A percentile compares a stretch with the other conserved stretches of the same genome.
phyloP scores from a whole-genome alignment of 2,113 vertebrate species.

The Neolamprologus caudopunctatus region DNA sequence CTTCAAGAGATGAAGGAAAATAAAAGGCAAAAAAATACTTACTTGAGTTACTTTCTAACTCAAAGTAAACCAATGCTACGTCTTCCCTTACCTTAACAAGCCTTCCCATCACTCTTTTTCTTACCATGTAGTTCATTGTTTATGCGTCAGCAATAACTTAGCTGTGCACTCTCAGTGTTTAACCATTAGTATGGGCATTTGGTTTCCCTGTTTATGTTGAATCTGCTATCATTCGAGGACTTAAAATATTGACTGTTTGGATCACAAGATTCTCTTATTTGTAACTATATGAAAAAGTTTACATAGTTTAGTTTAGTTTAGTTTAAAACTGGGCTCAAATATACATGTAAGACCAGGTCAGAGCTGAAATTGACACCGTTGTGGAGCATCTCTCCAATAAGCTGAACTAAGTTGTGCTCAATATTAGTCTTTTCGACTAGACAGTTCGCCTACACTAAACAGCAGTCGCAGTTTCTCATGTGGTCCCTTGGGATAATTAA shows the following conservation, averaged over 20 bases:
- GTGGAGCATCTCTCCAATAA: background rate
- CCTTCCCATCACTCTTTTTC: slow-evolving; percentile 15
- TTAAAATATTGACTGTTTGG: background rate
- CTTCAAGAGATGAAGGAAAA: background rate
- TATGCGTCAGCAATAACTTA: background rate
- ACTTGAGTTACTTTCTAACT: background rate
- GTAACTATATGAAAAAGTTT: background rate
- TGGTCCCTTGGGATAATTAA: background rate
- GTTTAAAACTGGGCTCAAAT: background rate
- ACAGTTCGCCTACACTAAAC: background rate
- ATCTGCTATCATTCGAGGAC: background rate
- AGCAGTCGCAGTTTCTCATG: background rate
- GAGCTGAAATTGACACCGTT: background rate
- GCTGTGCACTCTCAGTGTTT: background rate
- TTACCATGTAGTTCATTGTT: background rate
- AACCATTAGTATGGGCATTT: background rate
- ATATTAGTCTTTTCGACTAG: background rate
- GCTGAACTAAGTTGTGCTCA: background rate
- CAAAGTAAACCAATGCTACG: slow-evolving; percentile 1
- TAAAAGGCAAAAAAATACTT: background rate
- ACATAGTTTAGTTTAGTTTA: background rate
- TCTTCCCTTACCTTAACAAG: background rate
- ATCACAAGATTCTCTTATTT: background rate
- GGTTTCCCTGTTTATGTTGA: background rate
- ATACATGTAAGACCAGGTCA: background rate